A percentile compares a stretch with the other conserved stretches of the same genome.
phyloP scores from a whole-genome alignment of 2,888 invertebrate genomes.

The Urechis unicinctus region DNA sequence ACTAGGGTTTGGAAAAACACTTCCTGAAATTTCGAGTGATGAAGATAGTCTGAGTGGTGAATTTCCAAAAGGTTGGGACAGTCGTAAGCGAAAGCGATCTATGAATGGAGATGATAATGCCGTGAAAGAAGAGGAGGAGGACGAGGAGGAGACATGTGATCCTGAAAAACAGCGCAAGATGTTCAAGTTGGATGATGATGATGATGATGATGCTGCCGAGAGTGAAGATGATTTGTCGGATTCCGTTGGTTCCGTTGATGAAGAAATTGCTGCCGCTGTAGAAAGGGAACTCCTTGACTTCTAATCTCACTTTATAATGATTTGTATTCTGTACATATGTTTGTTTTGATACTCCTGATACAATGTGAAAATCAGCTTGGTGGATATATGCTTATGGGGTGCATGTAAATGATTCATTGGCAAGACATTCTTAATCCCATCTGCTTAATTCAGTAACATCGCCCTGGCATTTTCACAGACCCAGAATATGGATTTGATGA shows the following conservation, averaged over 20 bases:
- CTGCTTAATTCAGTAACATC: no score
- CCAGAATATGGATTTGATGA: no score
- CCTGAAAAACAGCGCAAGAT: neutral
- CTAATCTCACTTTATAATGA: no score
- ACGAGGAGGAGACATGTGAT: slow-evolving; percentile 8
- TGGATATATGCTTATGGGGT: no score
- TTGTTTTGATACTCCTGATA: no score
- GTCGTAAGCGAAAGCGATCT: slow-evolving; percentile 7
- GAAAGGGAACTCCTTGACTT: slow-evolving; percentile 44
- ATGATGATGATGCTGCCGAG: neutral
- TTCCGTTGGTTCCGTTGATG: slow-evolving; percentile 49
- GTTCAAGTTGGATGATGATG: neutral
- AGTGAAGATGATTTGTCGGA: neutral
- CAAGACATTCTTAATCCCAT: no score
- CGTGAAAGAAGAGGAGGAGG: slow-evolving; percentile 23
- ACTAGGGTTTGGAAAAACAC: slow-evolving; percentile 21
- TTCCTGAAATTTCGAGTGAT: slow-evolving; percentile 20
- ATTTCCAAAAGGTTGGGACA: slow-evolving; percentile 47
- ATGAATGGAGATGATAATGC: slow-evolving; percentile 1
- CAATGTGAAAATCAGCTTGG: no score
- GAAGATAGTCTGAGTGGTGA: slow-evolving; percentile 46
- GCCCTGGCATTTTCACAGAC: no score
- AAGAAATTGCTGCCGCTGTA: slow-evolving; percentile 50
- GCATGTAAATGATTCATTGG: no score
- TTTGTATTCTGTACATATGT: no score